A percentile compares a stretch with the other conserved stretches of the same genome.
phyloP scores from a whole-genome alignment of 2,888 invertebrate genomes.

The Phyto melanocephala region DNA sequence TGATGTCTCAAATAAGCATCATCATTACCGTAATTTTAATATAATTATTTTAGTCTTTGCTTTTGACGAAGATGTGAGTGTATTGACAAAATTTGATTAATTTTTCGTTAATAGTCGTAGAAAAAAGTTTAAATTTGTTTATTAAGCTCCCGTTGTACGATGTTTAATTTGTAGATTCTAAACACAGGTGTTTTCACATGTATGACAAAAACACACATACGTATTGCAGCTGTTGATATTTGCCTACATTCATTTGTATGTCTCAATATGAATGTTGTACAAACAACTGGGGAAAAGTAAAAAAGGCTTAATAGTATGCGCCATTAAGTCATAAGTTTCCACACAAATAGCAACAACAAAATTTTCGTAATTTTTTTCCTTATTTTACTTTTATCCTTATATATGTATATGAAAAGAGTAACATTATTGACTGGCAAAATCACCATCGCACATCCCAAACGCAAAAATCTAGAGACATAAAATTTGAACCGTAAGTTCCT shows the following conservation, averaged over 20 bases:
- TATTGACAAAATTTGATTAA: conserved; percentile 48
- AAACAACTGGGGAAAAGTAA: not conserved
- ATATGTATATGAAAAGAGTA: no score
- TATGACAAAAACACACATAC: not conserved
- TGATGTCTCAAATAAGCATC: not conserved
- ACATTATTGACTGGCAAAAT: no score
- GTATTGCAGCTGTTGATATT: not conserved
- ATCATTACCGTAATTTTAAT: not conserved
- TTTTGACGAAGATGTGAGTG: not conserved
- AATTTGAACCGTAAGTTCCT: no score
- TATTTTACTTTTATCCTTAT: no score
- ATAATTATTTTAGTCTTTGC: not conserved
- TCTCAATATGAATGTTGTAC: not conserved
- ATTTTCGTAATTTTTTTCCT: no score
- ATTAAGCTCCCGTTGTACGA: conserved; percentile 3
- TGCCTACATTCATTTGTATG: not conserved
- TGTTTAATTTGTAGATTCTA: conserved; percentile 3
- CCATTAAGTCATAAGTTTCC: no score
- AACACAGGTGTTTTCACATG: conserved; percentile 43
- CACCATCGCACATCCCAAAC: no score
- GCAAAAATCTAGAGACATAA: no score
- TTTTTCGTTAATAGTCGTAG: conserved; percentile 34
- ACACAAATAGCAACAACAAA: no score
- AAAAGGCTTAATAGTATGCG: not conserved
- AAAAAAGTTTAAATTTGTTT: conserved; percentile 54